phyloP scores from a whole-genome alignment of 1,140 invertebrate species.

The Eciton burchellii region DNA sequence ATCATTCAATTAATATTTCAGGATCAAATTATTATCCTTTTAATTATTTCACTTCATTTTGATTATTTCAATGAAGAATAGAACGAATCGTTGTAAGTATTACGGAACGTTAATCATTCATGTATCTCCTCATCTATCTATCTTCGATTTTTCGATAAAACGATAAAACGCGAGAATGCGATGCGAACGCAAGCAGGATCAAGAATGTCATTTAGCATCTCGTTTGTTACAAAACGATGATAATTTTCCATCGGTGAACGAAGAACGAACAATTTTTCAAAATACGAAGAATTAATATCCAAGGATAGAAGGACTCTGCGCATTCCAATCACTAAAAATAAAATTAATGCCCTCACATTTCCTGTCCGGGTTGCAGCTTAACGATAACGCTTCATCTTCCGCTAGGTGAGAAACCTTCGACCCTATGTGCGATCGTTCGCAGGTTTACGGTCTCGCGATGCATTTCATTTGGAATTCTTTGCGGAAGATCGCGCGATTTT shows the following conservation, averaged over 20 bases:
- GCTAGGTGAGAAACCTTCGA: conserved; percentile 6
- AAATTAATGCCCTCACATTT: conserved; percentile 8
- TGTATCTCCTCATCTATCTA: too few species aligned
- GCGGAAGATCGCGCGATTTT: conserved; percentile 41
- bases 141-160: too few species aligned
- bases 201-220: too few species aligned
- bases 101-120: background rate
- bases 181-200: too few species aligned
- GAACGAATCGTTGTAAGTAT: too few species aligned
- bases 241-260: background rate
- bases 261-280: background rate
- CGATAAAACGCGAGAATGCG: too few species aligned
- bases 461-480: conserved; percentile 44
- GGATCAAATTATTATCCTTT: too few species aligned
- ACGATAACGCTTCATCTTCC: conserved; percentile 52
- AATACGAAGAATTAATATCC: background rate
- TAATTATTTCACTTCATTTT: too few species aligned
- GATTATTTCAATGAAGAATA: too few species aligned
- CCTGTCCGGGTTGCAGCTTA: conserved; percentile 21
- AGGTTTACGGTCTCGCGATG: conserved; percentile 45
- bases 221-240: background rate
- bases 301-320: background rate
- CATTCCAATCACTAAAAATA: background rate
- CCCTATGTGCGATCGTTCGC: conserved; percentile 55
- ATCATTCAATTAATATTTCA: too few species aligned